These are phyloP conservation scores for Mustela lutreola DNA, from an alignment of 2,113 vertebrate genomes.

Conservation along the genomic window DNA sequence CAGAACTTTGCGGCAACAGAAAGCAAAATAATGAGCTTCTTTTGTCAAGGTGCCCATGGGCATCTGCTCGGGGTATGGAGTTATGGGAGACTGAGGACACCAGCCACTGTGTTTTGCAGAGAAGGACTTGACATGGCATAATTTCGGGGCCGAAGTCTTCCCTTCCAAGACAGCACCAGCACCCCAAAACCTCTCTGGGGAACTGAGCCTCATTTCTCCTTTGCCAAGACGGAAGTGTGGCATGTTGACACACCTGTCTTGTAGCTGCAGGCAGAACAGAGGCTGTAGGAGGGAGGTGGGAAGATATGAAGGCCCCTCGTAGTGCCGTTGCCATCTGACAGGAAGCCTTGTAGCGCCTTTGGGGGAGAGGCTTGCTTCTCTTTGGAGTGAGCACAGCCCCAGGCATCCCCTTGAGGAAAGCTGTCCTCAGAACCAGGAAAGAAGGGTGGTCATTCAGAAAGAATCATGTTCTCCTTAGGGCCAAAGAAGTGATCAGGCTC, in stretches of 20 bases:
- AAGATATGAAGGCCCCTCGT: background rate
- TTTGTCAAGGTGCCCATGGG: background rate
- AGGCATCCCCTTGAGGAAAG: constrained; percentile 5
- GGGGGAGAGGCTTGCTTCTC: background rate
- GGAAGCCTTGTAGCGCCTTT: background rate
- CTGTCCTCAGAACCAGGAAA: background rate
- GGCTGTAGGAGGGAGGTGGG: background rate
- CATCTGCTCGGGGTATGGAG: background rate
- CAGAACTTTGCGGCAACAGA: background rate
- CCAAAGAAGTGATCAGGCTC: background rate
- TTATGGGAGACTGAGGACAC: background rate
- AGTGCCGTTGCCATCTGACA: background rate
- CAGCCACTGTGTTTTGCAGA: background rate
- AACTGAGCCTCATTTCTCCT: background rate
- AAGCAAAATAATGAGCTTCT: constrained; percentile 44
- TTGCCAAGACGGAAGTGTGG: background rate
- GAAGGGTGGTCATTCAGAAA: background rate
- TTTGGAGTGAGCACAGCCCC: background rate
- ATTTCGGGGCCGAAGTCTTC: background rate
- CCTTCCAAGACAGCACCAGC: background rate
- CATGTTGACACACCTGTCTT: background rate
- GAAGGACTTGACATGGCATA: background rate
- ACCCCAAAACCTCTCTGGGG: background rate
- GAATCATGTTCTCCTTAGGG: background rate
- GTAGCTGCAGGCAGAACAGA: background rate